Base-by-base conservation (phyloP, 1,140 invertebrate species). In the Periplaneta americana region DNA sequence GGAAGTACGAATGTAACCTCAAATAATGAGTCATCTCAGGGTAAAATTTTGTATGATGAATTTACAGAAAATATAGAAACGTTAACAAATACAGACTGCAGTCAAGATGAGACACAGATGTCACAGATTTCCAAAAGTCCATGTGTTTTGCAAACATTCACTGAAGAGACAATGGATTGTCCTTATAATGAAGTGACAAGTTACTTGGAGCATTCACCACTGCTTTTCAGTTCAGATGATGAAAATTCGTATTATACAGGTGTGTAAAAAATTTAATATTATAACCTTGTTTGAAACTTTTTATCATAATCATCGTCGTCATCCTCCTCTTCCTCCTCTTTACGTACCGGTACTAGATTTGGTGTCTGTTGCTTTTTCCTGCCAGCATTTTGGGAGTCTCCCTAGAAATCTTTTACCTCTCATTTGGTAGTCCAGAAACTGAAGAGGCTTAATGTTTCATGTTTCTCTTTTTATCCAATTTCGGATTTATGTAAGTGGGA, bases 141-240 rank as follows among this genome's bases (percentile, higher is more conserved):
- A 28, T 5, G 8, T n/a, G 22, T 0, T 66, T 11, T 78, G 13
- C 39, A 78, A n/a, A 28, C 9, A 17, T 37, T 15, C 34, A 31
- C 35, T 32, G 35, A 78, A 22, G 35, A 37, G 32, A 39, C 4
- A 39, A 34, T 78, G 5, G 34, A 78, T 18, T 28, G 76, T 33
- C n/a, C n/a, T n/a, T 36, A 36, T 32, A 37, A 28, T 37, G 34
- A 78, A 18, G 5, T 37, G 28, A 32, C 35, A 9, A 34, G 6
- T 32, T 37, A 37, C 28, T 13, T 28, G 32, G 77, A 78, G 22
- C 77, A 32, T 36, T 78, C 77, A 48, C 77, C 77, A 37, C 77
- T 78, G 15, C 39, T 78, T 2, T 78, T 32, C 77, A 37, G 35
- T 36, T 78, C 77, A 37, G 77, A 78, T 78, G 77, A 78, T 37